phyloP scores from a whole-genome alignment of 1,140 invertebrate genomes.

The Phocides pigmalion region DNA sequence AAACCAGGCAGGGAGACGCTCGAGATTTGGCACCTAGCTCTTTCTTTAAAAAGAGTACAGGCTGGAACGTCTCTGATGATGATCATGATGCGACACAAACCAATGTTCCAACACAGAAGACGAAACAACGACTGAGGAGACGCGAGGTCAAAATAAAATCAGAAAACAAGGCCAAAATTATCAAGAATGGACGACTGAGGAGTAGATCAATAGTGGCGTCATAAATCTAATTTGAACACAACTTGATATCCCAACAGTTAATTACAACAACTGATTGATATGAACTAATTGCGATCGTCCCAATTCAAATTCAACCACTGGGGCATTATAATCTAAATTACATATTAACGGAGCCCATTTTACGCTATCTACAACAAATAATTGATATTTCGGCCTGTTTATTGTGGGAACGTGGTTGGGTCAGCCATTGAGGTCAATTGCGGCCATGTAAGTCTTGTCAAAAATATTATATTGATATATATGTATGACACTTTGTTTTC shows the following conservation, averaged over 20 bases:
- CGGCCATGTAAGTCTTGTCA: neutral
- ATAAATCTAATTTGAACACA: slow-evolving; percentile 8
- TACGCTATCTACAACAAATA: slow-evolving; percentile 25
- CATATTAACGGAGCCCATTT: slow-evolving; percentile 31
- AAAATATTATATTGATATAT: neutral
- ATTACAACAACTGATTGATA: slow-evolving; percentile 35
- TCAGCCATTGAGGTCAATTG: slow-evolving; percentile 26
- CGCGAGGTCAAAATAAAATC: no score
- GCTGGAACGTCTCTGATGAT: no score
- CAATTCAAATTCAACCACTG: slow-evolving; percentile 30
- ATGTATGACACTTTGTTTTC: no score
- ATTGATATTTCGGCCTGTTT: slow-evolving; percentile 32
- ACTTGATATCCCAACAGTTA: slow-evolving; percentile 23
- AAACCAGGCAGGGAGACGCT: no score
- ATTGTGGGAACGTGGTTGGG: slow-evolving; percentile 25
- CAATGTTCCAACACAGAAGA: no score
- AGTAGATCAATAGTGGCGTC: no score
- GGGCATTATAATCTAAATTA: slow-evolving; percentile 29
- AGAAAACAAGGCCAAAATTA: no score
- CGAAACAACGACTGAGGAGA: no score
- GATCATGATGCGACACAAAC: no score
- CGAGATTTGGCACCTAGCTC: no score
- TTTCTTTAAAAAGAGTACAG: no score
- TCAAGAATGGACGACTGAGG: no score
- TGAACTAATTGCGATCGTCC: slow-evolving; percentile 27